A percentile compares a stretch with the other conserved stretches of the same genome.
These are phyloP conservation scores for Macrosoma leucophasiata DNA, from an alignment of 2,888 invertebrate species.

Conservation along the genomic window DNA sequence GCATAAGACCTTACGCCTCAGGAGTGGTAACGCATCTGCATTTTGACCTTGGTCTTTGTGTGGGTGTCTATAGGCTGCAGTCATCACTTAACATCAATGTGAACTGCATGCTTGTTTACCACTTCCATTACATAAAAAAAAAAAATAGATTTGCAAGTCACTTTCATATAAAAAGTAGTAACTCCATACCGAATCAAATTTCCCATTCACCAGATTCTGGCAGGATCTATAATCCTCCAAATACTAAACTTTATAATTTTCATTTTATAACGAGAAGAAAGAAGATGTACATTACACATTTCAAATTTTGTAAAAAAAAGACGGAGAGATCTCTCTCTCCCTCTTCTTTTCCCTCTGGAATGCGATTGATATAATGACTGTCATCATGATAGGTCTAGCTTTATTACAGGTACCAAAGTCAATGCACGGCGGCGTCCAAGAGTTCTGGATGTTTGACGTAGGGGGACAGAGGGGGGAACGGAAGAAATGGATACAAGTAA, in stretches of 20 bases:
- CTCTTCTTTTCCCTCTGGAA: background rate
- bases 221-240: background rate
- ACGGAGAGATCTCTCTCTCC: background rate
- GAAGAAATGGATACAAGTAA: constrained; percentile 87
- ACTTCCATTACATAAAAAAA: too few relatives aligned
- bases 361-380: constrained; percentile 3
- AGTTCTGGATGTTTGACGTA: constrained; percentile 89
- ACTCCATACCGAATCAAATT: too few relatives aligned
- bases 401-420: constrained; percentile 75
- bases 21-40: too few relatives aligned
- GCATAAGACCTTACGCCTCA: too few relatives aligned
- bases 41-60: too few relatives aligned
- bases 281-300: too few relatives aligned
- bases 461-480: constrained; percentile 89
- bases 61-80: too few relatives aligned
- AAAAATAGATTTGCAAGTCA: background rate
- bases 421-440: constrained; percentile 81
- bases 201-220: too few relatives aligned
- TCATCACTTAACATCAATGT: too few relatives aligned
- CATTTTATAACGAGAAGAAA: background rate
- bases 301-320: too few relatives aligned
- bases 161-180: background rate
- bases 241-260: background rate
- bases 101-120: too few relatives aligned
- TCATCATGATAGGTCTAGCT: background rate